phyloP scores from a whole-genome alignment of 2,888 invertebrate species.

The Hofmannophila pseudospretella region DNA sequence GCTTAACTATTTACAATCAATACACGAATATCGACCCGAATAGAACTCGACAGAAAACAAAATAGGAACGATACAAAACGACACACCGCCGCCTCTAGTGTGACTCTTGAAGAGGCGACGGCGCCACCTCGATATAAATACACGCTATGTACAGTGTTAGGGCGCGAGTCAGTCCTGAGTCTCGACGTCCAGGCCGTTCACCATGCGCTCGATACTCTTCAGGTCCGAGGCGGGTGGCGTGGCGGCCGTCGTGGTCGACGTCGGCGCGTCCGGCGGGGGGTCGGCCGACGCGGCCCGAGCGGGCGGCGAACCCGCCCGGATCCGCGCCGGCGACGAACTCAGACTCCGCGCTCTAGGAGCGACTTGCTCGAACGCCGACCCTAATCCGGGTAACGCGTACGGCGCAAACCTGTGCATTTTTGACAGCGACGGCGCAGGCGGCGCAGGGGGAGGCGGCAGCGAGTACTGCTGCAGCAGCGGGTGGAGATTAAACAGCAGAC shows the following conservation, averaged over 20 bases:
- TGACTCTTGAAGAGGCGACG: slow-evolving; percentile 26
- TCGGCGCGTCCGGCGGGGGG: slow-evolving; percentile 75
- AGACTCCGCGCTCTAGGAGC: slow-evolving; percentile 85
- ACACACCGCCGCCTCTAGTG: slow-evolving; percentile 35
- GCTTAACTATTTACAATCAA: slow-evolving; percentile 74
- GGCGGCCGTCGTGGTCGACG: slow-evolving; percentile 68
- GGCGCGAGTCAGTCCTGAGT: slow-evolving; percentile 73
- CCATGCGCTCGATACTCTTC: slow-evolving; percentile 98
- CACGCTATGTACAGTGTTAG: slow-evolving; percentile 65
- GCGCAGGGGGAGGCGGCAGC: slow-evolving; percentile 81
- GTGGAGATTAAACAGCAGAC: slow-evolving; percentile 92
- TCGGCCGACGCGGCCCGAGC: slow-evolving; percentile 72
- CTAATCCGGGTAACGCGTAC: slow-evolving; percentile 88
- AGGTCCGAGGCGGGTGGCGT: slow-evolving; percentile 88
- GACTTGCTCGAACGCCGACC: slow-evolving; percentile 93
- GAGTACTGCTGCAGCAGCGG: slow-evolving; percentile 93
- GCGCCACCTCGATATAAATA: slow-evolving; percentile 59
- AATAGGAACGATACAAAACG: slow-evolving; percentile 77
- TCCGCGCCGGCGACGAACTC: slow-evolving; percentile 77
- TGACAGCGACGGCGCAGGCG: slow-evolving; percentile 79
- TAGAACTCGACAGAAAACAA: slow-evolving; percentile 73
- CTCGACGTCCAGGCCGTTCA: slow-evolving; percentile 95
- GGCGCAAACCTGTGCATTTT: slow-evolving; percentile 89
- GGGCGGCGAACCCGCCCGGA: slow-evolving; percentile 56
- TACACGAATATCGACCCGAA: slow-evolving; percentile 71